Conservation (phyloP, 1,140 invertebrate species). For the Philopotamus ludificatus region DNA sequence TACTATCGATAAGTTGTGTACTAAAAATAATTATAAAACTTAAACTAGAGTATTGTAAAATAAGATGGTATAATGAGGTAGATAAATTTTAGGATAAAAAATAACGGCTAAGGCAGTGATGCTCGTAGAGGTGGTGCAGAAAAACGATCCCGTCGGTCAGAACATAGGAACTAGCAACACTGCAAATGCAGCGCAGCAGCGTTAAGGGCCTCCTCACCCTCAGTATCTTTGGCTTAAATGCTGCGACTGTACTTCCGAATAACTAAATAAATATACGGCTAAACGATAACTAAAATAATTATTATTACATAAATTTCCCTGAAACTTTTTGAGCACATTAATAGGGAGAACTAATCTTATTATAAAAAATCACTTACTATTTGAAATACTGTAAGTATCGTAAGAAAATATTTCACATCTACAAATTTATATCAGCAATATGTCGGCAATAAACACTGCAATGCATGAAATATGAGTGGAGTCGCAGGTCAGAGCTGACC, state of each 20-base stretch:
- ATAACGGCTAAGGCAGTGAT: conserved; percentile 45
- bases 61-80: conserved; percentile 49
- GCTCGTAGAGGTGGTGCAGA: conserved; percentile 40
- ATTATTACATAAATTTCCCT: conserved; percentile 38
- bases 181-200: conserved; percentile 51
- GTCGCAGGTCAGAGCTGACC: conserved; percentile 37
- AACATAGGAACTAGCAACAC: conserved; percentile 43
- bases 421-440: conserved; percentile 21
- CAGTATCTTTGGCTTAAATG: conserved; percentile 59
- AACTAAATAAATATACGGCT: conserved; percentile 36
- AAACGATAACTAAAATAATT: conserved; percentile 40
- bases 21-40: conserved; percentile 43
- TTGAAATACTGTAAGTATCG: conserved; percentile 41
- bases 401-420: conserved; percentile 35
- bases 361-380: conserved; percentile 39
- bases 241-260: conserved; percentile 46
- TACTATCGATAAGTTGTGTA: conserved; percentile 49
- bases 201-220: conserved; percentile 57
- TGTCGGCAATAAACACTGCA: conserved; percentile 26
- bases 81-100: conserved; percentile 52
- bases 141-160: conserved; percentile 22
- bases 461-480: conserved; percentile 42
- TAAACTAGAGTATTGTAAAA: conserved; percentile 43
- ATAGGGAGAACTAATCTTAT: conserved; percentile 41
- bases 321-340: conserved; percentile 41